Conservation (phyloP, 2,113 vertebrate species). For the Paradoxurus hermaphroditus region DNA sequence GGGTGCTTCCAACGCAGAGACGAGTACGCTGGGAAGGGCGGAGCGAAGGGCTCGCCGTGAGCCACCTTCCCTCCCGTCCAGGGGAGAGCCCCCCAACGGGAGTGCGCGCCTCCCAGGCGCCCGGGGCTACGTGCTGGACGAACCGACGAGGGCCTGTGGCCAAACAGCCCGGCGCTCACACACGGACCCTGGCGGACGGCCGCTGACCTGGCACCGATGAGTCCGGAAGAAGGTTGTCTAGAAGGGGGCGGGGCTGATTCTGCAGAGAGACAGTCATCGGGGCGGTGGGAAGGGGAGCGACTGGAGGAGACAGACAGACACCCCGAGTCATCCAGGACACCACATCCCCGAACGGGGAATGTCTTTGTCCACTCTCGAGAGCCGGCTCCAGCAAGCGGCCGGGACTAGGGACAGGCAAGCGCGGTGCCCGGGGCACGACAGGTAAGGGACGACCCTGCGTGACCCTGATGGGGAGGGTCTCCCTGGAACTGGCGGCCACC, state of each 20-base stretch:
- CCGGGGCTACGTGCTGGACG: no score
- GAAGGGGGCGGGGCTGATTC: not conserved
- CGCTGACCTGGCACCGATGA: not conserved
- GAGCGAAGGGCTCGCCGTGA: accelerated
- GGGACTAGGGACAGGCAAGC: no score
- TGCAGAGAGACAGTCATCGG: not conserved
- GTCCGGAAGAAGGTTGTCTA: not conserved
- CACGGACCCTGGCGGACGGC: no score
- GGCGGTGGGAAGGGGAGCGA: not conserved
- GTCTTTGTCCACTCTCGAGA: no score
- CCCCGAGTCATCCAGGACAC: no score
- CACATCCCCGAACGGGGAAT: no score
- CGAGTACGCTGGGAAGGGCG: accelerated
- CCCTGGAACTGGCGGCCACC: accelerated
- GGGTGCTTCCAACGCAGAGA: accelerated
- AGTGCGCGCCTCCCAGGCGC: no score
- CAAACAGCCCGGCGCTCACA: not conserved
- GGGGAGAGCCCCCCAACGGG: not conserved
- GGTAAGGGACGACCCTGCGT: not conserved
- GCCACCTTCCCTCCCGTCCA: accelerated
- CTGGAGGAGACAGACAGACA: not conserved
- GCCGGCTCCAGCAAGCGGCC: not conserved
- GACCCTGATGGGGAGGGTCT: accelerated
- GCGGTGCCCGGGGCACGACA: not conserved
- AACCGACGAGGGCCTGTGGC: no score